phyloP scores from a whole-genome alignment of 2,888 invertebrate genomes.

The Himalopsyche anomala region DNA sequence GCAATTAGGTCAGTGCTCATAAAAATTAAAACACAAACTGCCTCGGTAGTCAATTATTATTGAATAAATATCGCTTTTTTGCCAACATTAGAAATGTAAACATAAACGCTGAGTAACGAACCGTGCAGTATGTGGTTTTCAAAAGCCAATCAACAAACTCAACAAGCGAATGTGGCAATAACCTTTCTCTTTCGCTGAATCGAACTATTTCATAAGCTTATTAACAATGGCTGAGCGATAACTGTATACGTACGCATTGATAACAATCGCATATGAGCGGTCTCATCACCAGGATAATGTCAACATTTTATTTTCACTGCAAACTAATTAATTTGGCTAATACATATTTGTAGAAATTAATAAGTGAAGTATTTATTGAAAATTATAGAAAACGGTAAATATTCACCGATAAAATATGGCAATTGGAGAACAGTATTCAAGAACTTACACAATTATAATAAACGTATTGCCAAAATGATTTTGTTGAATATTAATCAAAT shows the following conservation, averaged over 20 bases:
- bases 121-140: conserved; percentile 20
- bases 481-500: too few species aligned
- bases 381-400: too few species aligned
- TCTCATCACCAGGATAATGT: too few species aligned
- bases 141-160: conserved; percentile 38
- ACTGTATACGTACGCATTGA: not conserved
- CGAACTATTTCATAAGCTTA: not conserved
- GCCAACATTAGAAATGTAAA: conserved; percentile 27
- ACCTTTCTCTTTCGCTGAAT: conserved; percentile 38
- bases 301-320: too few species aligned
- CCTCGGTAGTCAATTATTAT: conserved; percentile 4
- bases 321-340: too few species aligned
- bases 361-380: too few species aligned
- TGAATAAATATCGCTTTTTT: not conserved
- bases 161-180: conserved; percentile 21
- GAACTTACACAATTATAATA: too few species aligned
- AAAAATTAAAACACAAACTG: not conserved
- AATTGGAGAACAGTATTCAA: too few species aligned
- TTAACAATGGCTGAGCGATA: not conserved
- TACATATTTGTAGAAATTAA: too few species aligned
- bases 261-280: too few species aligned
- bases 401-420: too few species aligned
- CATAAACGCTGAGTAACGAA: conserved; percentile 18
- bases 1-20: not conserved
- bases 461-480: too few species aligned